These are phyloP conservation scores for Gambusia holbrooki DNA, from an alignment of 2,113 vertebrate genomes.

Conservation along the genomic window DNA sequence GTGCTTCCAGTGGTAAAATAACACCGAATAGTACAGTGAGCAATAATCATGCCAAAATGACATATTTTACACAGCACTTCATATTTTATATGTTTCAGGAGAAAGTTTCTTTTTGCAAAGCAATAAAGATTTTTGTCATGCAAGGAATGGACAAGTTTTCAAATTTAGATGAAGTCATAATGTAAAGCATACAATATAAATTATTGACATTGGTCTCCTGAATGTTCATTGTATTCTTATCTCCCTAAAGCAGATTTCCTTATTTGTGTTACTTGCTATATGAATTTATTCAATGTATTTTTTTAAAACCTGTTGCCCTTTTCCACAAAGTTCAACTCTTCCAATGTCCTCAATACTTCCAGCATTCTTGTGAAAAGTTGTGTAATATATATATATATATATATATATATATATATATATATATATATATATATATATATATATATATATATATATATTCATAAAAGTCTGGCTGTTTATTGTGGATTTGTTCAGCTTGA, in stretches of 20 bases:
- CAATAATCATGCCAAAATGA: too few species aligned
- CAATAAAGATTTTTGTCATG: neutral
- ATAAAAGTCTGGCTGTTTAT: slow-evolving; percentile 2
- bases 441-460: too few species aligned
- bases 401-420: too few species aligned
- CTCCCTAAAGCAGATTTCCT: neutral
- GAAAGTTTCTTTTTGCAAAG: neutral
- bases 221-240: neutral
- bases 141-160: neutral
- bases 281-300: neutral
- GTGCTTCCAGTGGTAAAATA: too few species aligned
- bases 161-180: neutral
- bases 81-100: neutral
- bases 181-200: neutral
- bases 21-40: too few species aligned
- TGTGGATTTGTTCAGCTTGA: neutral
- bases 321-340: neutral
- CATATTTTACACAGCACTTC: neutral
- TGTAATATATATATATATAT: too few species aligned
- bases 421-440: too few species aligned
- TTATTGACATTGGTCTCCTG: neutral
- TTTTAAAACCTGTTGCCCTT: neutral
- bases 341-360: neutral
- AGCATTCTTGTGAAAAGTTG: neutral
- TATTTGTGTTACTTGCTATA: neutral